Percentiles rank a stretch among this genome's conserved stretches.
Evolutionary conservation across 2,888 invertebrate genomes (phyloP).

Genomic region (Agrochola macilenta): DNA sequence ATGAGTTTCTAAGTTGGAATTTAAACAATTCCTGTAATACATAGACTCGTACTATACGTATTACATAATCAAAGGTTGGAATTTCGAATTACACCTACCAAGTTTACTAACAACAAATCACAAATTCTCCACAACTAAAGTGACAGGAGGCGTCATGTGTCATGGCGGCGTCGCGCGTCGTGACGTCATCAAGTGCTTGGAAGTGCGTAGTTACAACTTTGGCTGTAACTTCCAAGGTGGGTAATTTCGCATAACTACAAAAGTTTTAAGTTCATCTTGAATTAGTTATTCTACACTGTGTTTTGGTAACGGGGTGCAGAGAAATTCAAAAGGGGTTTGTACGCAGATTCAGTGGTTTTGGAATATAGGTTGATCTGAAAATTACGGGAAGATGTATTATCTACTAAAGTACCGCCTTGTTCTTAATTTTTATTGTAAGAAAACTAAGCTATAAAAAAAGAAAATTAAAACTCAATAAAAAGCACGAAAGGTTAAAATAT

Average conservation of each 20-base stretch:
- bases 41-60: neutral
- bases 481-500: slow-evolving; percentile 30
- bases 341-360: slow-evolving; percentile 12
- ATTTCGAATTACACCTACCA: slow-evolving; percentile 20
- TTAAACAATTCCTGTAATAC: slow-evolving; percentile 1
- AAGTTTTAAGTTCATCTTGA: slow-evolving; percentile 65
- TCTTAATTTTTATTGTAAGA: neutral
- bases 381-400: neutral
- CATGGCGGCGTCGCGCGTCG: slow-evolving; percentile 55
- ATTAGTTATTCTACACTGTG: slow-evolving; percentile 64
- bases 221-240: slow-evolving; percentile 57
- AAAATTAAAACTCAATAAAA: slow-evolving; percentile 16
- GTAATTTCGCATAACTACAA: slow-evolving; percentile 63
- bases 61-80: neutral
- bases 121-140: slow-evolving; percentile 35
- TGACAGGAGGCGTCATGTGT: slow-evolving; percentile 57
- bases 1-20: neutral
- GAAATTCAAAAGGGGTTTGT: slow-evolving; percentile 39
- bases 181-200: slow-evolving; percentile 59
- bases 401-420: neutral
- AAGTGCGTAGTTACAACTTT: slow-evolving; percentile 62
- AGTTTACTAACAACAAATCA: slow-evolving; percentile 24
- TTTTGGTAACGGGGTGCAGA: slow-evolving; percentile 50
- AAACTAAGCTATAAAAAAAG: neutral
- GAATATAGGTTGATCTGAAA: slow-evolving; percentile 12